Evolutionary conservation across 1,140 invertebrate genomes (phyloP), one percentile per base, ranked within the genome.

Genomic region (Galendromus occidentalis): DNA sequence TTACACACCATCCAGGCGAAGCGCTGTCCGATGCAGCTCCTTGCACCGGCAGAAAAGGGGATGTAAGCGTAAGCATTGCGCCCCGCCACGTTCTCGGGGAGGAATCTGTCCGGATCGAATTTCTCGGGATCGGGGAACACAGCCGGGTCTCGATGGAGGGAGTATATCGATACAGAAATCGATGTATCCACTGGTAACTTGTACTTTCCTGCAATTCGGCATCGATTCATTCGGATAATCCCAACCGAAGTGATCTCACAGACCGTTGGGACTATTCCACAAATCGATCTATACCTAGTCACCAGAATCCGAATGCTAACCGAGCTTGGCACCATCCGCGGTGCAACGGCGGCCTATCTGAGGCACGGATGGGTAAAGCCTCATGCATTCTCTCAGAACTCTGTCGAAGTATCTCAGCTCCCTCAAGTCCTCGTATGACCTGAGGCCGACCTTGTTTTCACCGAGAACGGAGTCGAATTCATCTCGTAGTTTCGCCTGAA

Each of bases 121-220:
- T 78, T 77, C 20, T 86, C 79, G 0, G 87, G 87, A 71, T 89
- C 83, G 25, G 82, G 80, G 71, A 85, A 90, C 69, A 84, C 79
- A 59, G 83, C 76, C 0, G 81, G 77, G 71, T 83, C 81, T 67
- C 85, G 80, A 73, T 91, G 87, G 28, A 88, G 1, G 18, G 17
- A 39, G 9, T 30, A 64, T 5, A 64, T 64, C 17, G 7, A 12
- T 5, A 64, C 72, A 22, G 75, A 68, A 12, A 75, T 72, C 7
- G 72, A 75, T 9, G 74, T 74, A 12, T 77, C 78, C 64, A 71
- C 66, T 6, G 77, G 77, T 33, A 78, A 66, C 5, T 70, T 71
- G 69, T 81, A 85, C 20, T 71, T 72, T 63, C 82, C 80, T 39
- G n/a, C n/a, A n/a, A n/a, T n/a, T n/a, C n/a, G 7, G 28, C 5